Evolutionary conservation across 2,113 vertebrate species (phyloP), one percentile per base, ranked within the genome.

Genomic region (Myxocyprinus asiaticus): DNA sequence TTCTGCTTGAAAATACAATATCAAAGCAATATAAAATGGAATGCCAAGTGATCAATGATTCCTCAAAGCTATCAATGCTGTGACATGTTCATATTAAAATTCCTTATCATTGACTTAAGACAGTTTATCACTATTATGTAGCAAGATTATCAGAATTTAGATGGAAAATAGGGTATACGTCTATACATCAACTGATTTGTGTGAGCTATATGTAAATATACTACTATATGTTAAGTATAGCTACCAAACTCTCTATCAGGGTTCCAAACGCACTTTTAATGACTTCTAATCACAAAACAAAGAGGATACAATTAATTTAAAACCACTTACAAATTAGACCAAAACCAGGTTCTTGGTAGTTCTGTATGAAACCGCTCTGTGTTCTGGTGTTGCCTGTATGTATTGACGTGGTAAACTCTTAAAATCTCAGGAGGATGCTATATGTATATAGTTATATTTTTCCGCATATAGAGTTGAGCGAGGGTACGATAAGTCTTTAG

Each of bases 1-100:
- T 59, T 64, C 63, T 78, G 51, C 17, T 15, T 33, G 11, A 9
- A 22, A 45, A 64, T 51, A 47, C 14, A 59, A 69, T 88, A 73
- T 89, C 82, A 85, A 85, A 89, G 91, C 89, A 91, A 89, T 90
- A 91, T 88, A 77, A 81, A 58, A 58, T n/a, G 85, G 80, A 86
- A 87, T 88, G 80, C 85, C 79, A 83, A 76, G 58, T 77, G 78
- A 70, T 47, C 81, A 84, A 82, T 88, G 83, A 79, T 62, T 87
- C 86, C 88, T 89, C 90, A 91, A 91, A 92, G 89, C 86, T 88
- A 79, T 77, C 78, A 65, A 33, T 51, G 79, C 77, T 67, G 82
- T 68, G 67, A 42, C n/a, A 15, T 78, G 56, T 67, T 85, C 62
- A 65, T 50, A 17, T 67, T 15, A 15, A 33, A 33, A 1, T 33